phyloP scores from a whole-genome alignment of 2,888 invertebrate species.

The Rhopalosiphum nymphaeae region DNA sequence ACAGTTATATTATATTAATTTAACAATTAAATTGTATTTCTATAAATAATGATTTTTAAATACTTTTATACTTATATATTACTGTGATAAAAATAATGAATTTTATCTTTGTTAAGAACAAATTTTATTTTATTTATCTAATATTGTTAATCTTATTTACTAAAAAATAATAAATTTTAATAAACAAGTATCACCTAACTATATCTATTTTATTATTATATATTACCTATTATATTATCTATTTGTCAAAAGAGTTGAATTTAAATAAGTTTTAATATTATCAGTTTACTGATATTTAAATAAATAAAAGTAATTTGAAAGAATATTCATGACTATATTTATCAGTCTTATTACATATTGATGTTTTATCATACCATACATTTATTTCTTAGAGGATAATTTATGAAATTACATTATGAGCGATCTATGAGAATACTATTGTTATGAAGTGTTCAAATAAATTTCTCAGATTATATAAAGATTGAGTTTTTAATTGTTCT shows the following conservation, averaged over 20 bases:
- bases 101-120: not conserved
- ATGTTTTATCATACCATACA: no score
- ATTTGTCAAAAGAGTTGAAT: not conserved
- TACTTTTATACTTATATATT: not conserved
- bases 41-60: not conserved
- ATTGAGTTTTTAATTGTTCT: no score
- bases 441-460: not conserved
- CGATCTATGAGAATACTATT: not conserved
- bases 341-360: not conserved
- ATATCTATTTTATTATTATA: not conserved
- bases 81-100: not conserved
- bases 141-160: not conserved
- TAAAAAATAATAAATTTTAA: not conserved
- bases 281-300: not conserved
- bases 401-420: no score
- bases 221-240: not conserved
- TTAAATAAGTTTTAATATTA: not conserved
- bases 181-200: not conserved
- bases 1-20: not conserved
- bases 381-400: not conserved
- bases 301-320: not conserved
- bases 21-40: not conserved
- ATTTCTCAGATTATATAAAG: no score
- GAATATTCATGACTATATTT: not conserved
- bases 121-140: not conserved